A percentile compares a stretch with the other conserved stretches of the same genome.
These are phyloP conservation scores for Eupelmus urozonus DNA, from an alignment of 2,888 invertebrate genomes.

Conservation along the genomic window DNA sequence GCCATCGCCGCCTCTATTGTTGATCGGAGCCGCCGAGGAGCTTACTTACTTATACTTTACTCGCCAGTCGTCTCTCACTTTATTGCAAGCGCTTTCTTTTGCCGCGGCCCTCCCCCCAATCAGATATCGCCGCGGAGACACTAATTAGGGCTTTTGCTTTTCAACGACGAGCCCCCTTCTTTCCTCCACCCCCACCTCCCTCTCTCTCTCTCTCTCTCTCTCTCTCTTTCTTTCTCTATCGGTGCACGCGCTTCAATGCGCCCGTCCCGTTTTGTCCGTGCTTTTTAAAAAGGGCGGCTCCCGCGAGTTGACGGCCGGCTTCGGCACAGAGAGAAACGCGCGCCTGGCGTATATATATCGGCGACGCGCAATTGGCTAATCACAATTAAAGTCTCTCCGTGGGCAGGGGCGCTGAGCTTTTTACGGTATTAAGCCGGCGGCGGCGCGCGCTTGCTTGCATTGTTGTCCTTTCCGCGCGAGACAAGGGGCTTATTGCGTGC, in stretches of 20 bases:
- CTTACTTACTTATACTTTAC: slow-evolving; percentile 26
- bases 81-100: slow-evolving; percentile 58
- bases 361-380: slow-evolving; percentile 55
- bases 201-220: not conserved
- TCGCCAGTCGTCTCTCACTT: slow-evolving; percentile 41
- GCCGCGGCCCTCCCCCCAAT: slow-evolving; percentile 48
- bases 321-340: not conserved
- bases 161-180: slow-evolving; percentile 51
- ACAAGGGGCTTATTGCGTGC: slow-evolving; percentile 14
- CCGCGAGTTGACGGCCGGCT: slow-evolving; percentile 35
- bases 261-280: slow-evolving; percentile 1
- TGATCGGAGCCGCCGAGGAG: slow-evolving; percentile 27
- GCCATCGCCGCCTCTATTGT: slow-evolving; percentile 72
- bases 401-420: not conserved
- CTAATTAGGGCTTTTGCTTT: slow-evolving; percentile 60
- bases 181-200: not conserved
- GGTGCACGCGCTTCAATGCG: not conserved
- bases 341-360: not conserved
- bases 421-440: slow-evolving; percentile 33
- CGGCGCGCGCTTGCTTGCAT: not conserved
- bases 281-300: slow-evolving; percentile 8
- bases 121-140: slow-evolving; percentile 60
- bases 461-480: slow-evolving; percentile 29
- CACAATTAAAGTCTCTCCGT: slow-evolving; percentile 50
- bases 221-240: slow-evolving; percentile 1